Conservation (phyloP, 2,797 vertebrate species). For the Amphiprion clarkii region DNA sequence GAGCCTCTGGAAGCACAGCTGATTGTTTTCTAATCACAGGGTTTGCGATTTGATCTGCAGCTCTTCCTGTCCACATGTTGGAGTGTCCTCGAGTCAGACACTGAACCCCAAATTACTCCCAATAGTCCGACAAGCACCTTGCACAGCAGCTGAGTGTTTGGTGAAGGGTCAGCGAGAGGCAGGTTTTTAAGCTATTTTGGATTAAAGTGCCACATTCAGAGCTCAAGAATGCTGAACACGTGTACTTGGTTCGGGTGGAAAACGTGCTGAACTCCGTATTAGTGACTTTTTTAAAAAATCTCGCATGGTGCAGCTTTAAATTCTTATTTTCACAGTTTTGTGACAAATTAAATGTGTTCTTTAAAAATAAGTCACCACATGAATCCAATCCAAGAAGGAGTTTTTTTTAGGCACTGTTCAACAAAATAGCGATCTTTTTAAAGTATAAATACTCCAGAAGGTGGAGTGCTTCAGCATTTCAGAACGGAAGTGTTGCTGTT, state of each 20-base stretch:
- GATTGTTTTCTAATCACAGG: constrained; percentile 16
- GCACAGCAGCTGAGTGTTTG: constrained; percentile 1
- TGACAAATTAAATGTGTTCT: no score
- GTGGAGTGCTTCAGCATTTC: background rate
- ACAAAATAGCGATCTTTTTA: background rate
- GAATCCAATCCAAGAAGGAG: no score
- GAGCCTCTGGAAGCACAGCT: constrained; percentile 15
- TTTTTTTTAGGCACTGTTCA: no score
- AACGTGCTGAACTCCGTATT: no score
- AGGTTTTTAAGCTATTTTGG: background rate
- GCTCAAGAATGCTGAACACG: background rate
- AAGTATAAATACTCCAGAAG: background rate
- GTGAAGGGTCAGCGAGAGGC: background rate
- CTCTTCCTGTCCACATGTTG: constrained; percentile 1
- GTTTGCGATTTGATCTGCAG: background rate
- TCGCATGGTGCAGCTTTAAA: no score
- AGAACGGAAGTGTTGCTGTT: no score
- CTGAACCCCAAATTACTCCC: background rate
- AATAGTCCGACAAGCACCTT: constrained; percentile 1
- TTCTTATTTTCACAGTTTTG: no score
- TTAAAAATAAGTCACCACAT: no score
- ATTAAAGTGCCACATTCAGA: constrained; percentile 10
- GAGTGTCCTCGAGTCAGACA: constrained; percentile 14
- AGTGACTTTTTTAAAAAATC: no score
- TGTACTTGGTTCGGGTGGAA: no score